phyloP scores from a whole-genome alignment of 2,888 invertebrate species.

The Lasioglossum leucozonium region DNA sequence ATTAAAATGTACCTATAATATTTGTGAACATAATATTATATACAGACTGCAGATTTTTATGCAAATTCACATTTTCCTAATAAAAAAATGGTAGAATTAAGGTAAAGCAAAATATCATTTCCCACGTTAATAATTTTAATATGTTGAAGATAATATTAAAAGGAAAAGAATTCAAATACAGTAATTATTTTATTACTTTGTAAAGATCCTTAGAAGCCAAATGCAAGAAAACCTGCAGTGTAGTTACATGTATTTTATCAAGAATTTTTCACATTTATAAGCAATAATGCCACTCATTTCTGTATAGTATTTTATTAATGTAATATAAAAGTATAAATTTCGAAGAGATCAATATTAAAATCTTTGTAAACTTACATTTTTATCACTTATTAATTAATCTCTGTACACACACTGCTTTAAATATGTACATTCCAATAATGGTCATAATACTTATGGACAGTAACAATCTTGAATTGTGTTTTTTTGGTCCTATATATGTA shows the following conservation, averaged over 20 bases:
- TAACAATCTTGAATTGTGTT: slow-evolving; percentile 70
- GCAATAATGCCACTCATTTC: slow-evolving; percentile 19
- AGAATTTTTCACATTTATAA: slow-evolving; percentile 36
- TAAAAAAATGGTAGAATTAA: background rate
- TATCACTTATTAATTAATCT: slow-evolving; percentile 69
- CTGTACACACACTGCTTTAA: slow-evolving; percentile 69
- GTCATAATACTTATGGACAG: slow-evolving; percentile 70
- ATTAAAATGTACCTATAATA: slow-evolving; percentile 45
- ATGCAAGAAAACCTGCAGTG: background rate
- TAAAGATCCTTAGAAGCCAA: background rate
- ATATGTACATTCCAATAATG: slow-evolving; percentile 74
- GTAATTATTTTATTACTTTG: background rate
- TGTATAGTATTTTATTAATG: slow-evolving; percentile 38
- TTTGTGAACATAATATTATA: slow-evolving; percentile 7
- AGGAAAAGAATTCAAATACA: background rate
- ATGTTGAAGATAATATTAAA: background rate
- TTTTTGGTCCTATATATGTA: slow-evolving; percentile 72
- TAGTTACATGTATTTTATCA: slow-evolving; percentile 20
- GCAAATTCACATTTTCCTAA: background rate
- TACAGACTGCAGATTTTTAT: background rate
- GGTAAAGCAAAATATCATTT: background rate
- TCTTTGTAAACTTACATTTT: slow-evolving; percentile 27
- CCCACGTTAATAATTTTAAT: background rate
- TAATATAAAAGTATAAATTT: slow-evolving; percentile 16
- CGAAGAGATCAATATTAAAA: background rate